Percentiles rank a stretch among this genome's conserved stretches.
These are phyloP conservation scores for Pangasius djambal DNA, from an alignment of 2,797 vertebrate species.

Conservation along the genomic window DNA sequence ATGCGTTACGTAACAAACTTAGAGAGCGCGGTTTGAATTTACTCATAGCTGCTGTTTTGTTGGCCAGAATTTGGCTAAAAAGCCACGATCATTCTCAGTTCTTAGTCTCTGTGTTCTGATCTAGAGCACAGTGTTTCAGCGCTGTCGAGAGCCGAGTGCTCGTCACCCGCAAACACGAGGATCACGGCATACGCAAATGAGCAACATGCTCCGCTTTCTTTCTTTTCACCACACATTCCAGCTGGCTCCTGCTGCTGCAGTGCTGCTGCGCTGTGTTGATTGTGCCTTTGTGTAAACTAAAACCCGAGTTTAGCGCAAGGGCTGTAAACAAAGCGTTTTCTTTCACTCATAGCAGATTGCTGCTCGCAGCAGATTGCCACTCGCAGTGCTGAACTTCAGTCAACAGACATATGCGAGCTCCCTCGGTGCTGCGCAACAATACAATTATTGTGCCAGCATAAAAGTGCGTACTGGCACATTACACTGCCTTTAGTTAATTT, in stretches of 20 bases:
- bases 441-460: constrained; percentile 43
- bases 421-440: constrained; percentile 27
- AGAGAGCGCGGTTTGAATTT: not conserved
- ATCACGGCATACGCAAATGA: not conserved
- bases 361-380: constrained; percentile 12
- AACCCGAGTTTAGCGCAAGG: constrained; percentile 39
- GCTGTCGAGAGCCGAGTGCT: not conserved
- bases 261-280: constrained; percentile 40
- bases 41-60: too few species aligned
- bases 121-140: not conserved
- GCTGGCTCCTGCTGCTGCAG: constrained; percentile 23
- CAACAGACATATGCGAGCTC: constrained; percentile 31
- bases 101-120: not conserved
- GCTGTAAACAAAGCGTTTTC: constrained; percentile 51
- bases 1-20: constrained; percentile 6
- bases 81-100: not conserved
- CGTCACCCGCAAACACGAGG: constrained; percentile 6
- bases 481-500: constrained; percentile 1
- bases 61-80: not conserved
- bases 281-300: constrained; percentile 52
- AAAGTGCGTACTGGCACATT: constrained; percentile 22
- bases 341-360: constrained; percentile 45
- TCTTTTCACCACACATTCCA: constrained; percentile 16
- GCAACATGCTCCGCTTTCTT: not conserved
- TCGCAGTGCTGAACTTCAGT: constrained; percentile 29